Base-by-base conservation (phyloP, 1,140 invertebrate genomes). In the Drosophila tristis region DNA sequence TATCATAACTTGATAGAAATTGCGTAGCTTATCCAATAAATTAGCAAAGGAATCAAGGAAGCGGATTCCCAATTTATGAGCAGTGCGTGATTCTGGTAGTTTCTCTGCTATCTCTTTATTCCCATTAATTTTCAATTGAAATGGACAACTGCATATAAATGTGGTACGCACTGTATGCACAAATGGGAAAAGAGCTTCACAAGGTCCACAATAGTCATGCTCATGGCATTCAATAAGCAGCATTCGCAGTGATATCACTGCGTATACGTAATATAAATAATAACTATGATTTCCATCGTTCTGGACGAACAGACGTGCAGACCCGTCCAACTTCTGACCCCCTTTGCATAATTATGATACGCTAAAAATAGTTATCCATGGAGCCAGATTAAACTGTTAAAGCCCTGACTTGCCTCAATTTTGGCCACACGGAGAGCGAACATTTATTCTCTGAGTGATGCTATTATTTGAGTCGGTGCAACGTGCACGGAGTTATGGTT, bases 181-280 rank as follows among this genome's bases (percentile, higher is more conserved):
- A 68, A 68, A 58, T 60, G 51, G 43, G 75, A 61, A 76, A 75
- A 76, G 56, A 76, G 65, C 56, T 63, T 72, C 50, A 70, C 48
- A 26, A 51, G 60, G 76, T 29, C 29, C 29, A 31, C 29, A 31
- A 31, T 7, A 73, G 67, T 67, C 62, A 65, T 50, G 65, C 65
- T 63, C 74, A 73, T 82, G 62, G 82, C 68, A 76, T 89, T 82
- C 84, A 81, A 87, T 89, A 66, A 78, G 77, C 63, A 66, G 60
- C 76, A 58, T 62, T 74, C 50, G 59, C 47, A 9, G 55, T 75
- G 75, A 87, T 87, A 82, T 78, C 78, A 65, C 54, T 66, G 61
- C 79, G 80, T 78, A 84, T 84, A 48, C 74, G 78, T 73, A 81
- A 81, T 87, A 67, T 81, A 59, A 66, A 76, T 82, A 87, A 86